Percentiles rank a stretch among this genome's conserved stretches.
Conservation (phyloP, 2,888 invertebrate species). For the Coleophora flavipennella region DNA sequence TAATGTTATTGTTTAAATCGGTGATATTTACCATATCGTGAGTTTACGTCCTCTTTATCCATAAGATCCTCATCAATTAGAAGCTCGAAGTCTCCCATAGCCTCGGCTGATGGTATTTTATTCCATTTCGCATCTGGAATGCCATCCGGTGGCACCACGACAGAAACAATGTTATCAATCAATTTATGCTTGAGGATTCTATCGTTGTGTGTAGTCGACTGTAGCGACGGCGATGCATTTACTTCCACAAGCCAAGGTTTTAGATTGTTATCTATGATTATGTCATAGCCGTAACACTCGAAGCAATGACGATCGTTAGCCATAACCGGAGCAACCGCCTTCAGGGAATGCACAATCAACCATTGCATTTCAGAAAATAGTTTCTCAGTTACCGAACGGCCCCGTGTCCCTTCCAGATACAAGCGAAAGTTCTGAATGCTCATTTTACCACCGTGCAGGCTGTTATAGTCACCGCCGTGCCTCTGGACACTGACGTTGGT, state of each 20-base stretch:
- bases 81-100: constrained; percentile 87
- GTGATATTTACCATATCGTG: constrained; percentile 33
- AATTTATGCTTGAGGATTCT: constrained; percentile 94
- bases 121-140: constrained; percentile 93
- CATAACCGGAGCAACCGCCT: constrained; percentile 95
- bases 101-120: constrained; percentile 82
- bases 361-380: constrained; percentile 93
- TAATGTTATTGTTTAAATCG: constrained; percentile 20
- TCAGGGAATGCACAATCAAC: constrained; percentile 93
- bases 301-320: constrained; percentile 95
- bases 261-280: constrained; percentile 93
- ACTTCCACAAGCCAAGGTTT: constrained; percentile 97
- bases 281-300: constrained; percentile 97
- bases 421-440: constrained; percentile 92
- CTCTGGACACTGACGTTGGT: constrained; percentile 99
- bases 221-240: constrained; percentile 95
- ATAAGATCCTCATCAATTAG: constrained; percentile 88
- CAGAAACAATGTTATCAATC: constrained; percentile 92
- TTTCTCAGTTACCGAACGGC: constrained; percentile 89
- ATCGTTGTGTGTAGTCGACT: constrained; percentile 95
- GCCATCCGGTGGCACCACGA: constrained; percentile 91
- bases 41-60: constrained; percentile 65
- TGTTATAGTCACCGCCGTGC: constrained; percentile 96
- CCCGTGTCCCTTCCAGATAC: constrained; percentile 92
- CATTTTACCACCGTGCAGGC: constrained; percentile 95